Evolutionary conservation across 1,140 invertebrate genomes (phyloP).

Genomic region (Eriosoma lanigerum): DNA sequence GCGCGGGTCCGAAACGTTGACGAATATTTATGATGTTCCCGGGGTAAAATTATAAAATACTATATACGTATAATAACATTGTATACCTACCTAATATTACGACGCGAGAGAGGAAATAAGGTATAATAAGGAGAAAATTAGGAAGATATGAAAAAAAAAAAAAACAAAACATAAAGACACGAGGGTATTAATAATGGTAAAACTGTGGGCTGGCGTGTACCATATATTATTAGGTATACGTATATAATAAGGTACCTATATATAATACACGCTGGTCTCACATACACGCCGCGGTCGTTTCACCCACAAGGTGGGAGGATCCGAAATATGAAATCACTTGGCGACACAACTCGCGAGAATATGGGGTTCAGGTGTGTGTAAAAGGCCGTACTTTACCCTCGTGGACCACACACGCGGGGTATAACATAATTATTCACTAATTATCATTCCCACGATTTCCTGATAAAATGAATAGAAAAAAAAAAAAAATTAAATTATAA

Average conservation of each 20-base stretch:
- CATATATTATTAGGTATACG: neutral
- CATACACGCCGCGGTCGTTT: conserved; percentile 32
- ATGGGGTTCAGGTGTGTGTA: conserved; percentile 27
- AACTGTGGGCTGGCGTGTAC: conserved; percentile 23
- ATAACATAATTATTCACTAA: conserved; percentile 48
- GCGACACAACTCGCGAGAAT: conserved; percentile 36
- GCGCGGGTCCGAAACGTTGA: neutral
- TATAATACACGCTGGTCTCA: neutral
- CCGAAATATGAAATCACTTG: conserved; percentile 35
- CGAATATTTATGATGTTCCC: conserved; percentile 35
- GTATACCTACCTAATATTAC: neutral
- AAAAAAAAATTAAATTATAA: neutral
- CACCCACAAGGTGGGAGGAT: conserved; percentile 49
- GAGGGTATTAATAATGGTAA: conserved; percentile 38
- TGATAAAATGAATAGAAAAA: conserved; percentile 16
- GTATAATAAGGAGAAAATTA: conserved; percentile 18
- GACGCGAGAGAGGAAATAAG: neutral
- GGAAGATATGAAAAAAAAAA: neutral
- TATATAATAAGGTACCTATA: neutral
- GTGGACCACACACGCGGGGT: conserved; percentile 36
- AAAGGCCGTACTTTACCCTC: conserved; percentile 47
- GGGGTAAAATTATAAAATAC: neutral
- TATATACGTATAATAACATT: neutral
- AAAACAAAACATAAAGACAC: neutral
- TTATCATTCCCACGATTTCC: conserved; percentile 51